phyloP scores from a whole-genome alignment of 2,888 invertebrate genomes.

The Eremobia ochroleuca region DNA sequence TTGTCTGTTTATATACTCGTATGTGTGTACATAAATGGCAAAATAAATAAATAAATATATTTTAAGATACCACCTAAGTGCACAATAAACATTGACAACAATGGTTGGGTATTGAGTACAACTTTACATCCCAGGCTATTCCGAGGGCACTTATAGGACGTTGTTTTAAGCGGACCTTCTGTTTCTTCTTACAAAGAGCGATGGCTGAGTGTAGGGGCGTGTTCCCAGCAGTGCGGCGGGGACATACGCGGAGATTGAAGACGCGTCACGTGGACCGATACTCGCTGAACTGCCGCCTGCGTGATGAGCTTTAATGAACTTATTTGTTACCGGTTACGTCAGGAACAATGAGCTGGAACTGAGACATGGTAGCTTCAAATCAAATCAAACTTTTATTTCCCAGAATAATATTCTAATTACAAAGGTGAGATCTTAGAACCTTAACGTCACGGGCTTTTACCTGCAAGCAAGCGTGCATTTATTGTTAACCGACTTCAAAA shows the following conservation, averaged over 20 bases:
- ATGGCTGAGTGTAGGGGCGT: not conserved
- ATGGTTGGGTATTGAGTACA: not conserved
- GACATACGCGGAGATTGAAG: conserved; percentile 28
- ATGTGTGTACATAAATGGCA: no score
- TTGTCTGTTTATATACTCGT: no score
- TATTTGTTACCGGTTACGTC: not conserved
- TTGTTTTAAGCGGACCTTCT: conserved; percentile 17
- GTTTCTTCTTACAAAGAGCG: not conserved
- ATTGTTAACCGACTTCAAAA: no score
- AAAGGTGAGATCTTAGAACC: not conserved
- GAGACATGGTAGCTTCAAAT: not conserved
- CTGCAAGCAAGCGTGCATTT: not conserved
- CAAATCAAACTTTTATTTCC: not conserved
- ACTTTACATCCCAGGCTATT: not conserved
- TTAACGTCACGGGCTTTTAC: not conserved
- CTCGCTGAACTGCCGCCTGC: conserved; percentile 1
- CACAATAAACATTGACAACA: not conserved
- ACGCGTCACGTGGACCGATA: conserved; percentile 23
- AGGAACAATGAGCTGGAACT: not conserved
- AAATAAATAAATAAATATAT: no score
- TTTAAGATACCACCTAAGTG: not conserved
- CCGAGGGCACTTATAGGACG: no score
- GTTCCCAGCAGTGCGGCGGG: not conserved
- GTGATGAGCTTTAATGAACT: not conserved
- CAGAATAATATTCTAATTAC: not conserved